Conservation (phyloP, 1,140 invertebrate genomes). For the Lethrus apterus region DNA sequence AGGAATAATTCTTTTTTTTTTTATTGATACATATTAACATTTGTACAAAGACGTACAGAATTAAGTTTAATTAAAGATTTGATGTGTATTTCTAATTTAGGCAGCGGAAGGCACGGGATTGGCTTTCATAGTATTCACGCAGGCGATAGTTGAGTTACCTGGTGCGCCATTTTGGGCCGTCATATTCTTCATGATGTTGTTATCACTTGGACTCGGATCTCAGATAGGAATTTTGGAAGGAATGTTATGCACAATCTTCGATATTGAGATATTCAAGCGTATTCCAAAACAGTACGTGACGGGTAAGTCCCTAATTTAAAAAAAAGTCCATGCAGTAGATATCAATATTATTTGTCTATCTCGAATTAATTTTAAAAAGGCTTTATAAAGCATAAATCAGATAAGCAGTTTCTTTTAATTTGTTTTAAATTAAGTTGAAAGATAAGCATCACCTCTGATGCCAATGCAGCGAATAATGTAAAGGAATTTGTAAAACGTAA, state of each 20-base stretch:
- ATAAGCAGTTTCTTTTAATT: no score
- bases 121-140: conserved; percentile 87
- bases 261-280: conserved; percentile 82
- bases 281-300: conserved; percentile 82
- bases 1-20: no score
- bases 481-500: no score
- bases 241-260: conserved; percentile 88
- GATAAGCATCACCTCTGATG: no score
- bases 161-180: conserved; percentile 88
- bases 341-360: no score
- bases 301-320: conserved; percentile 45
- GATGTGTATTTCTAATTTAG: conserved; percentile 41
- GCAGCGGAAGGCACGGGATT: conserved; percentile 89
- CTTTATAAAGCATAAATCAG: no score
- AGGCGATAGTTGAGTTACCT: conserved; percentile 84
- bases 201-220: conserved; percentile 81
- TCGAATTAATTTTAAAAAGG: no score
- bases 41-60: no score
- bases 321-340: not conserved
- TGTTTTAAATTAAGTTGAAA: no score
- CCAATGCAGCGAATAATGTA: no score
- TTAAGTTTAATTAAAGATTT: no score
- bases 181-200: conserved; percentile 87
- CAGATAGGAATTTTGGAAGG: conserved; percentile 90
- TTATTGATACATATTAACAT: no score